These are phyloP conservation scores for Lysiphlebus fabarum DNA, from an alignment of 1,140 invertebrate genomes.

Conservation along the genomic window DNA sequence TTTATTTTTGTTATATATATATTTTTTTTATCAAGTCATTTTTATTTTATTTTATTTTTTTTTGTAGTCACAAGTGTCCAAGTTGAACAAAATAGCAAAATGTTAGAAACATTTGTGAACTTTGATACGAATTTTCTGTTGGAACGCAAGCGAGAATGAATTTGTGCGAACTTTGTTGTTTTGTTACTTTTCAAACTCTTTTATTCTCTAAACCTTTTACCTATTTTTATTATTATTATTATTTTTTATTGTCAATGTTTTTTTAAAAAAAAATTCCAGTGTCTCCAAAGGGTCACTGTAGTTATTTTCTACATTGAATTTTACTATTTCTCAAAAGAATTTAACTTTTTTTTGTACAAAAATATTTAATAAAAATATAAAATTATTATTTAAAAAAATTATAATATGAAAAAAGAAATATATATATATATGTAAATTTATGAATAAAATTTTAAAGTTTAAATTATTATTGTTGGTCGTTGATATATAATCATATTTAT, in stretches of 20 bases:
- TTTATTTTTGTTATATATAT: slow-evolving; percentile 3
- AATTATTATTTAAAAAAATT: too few species aligned
- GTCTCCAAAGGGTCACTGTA: too few species aligned
- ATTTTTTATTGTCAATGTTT: neutral
- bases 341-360: too few species aligned
- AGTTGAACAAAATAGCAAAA: slow-evolving; percentile 18
- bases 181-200: slow-evolving; percentile 1
- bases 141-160: slow-evolving; percentile 18
- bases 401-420: too few species aligned
- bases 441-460: too few species aligned
- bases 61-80: slow-evolving; percentile 14
- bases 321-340: neutral
- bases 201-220: neutral
- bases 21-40: neutral
- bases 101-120: slow-evolving; percentile 18
- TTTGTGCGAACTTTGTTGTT: slow-evolving; percentile 20
- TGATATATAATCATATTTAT: too few species aligned
- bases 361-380: too few species aligned
- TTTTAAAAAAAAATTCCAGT: too few species aligned
- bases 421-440: too few species aligned
- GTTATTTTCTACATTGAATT: neutral
- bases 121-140: slow-evolving; percentile 17
- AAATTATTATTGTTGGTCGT: too few species aligned
- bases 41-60: slow-evolving; percentile 3
- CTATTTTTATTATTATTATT: neutral